Percentiles rank a stretch among this genome's conserved stretches.
Conservation (phyloP, 2,797 vertebrate species). For the Microtus obscurus region DNA sequence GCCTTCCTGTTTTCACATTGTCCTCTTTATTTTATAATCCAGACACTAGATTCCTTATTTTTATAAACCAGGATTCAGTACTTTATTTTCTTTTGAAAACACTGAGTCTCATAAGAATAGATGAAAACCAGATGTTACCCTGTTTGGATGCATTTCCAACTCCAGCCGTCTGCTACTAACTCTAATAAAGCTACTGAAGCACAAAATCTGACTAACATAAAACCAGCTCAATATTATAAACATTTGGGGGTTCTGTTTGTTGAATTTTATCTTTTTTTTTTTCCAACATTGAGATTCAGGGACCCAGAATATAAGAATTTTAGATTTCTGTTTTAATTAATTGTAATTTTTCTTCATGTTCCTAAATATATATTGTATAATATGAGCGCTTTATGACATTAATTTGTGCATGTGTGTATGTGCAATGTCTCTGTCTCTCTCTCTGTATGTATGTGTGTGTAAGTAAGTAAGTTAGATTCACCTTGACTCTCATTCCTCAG, state of each 20-base stretch:
- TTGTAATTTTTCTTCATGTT: constrained; percentile 53
- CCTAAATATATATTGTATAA: constrained; percentile 31
- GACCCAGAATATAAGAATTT: constrained; percentile 37
- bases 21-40: constrained; percentile 60
- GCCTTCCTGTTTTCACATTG: constrained; percentile 56
- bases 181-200: constrained; percentile 78
- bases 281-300: constrained; percentile 42
- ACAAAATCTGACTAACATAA: constrained; percentile 62
- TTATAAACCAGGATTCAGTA: constrained; percentile 70
- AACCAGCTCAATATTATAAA: constrained; percentile 69
- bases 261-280: constrained; percentile 63
- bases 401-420: not conserved
- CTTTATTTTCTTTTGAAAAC: constrained; percentile 81
- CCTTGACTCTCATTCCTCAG: too few species aligned
- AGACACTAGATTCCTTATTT: constrained; percentile 53
- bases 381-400: not conserved
- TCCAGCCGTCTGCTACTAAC: constrained; percentile 76
- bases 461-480: not conserved
- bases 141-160: constrained; percentile 77
- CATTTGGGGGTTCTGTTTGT: constrained; percentile 64
- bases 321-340: constrained; percentile 30
- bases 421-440: not conserved
- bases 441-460: too few species aligned
- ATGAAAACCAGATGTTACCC: constrained; percentile 86
- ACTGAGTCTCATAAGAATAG: constrained; percentile 76